Conservation (phyloP, 2,113 vertebrate species). For the Elephantulus edwardii region DNA sequence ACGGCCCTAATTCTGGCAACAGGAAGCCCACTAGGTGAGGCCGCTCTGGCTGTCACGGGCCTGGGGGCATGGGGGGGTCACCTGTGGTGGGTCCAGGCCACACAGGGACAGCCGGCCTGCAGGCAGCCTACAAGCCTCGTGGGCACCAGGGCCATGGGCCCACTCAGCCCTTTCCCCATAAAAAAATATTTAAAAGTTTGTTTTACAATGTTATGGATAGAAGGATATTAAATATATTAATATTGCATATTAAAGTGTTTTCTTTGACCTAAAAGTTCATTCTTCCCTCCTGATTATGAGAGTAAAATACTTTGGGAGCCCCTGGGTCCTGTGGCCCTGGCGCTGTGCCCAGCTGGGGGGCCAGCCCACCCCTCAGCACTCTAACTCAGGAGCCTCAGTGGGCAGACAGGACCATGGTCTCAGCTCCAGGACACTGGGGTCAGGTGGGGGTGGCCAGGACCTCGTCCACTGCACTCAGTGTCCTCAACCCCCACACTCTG, state of each 20-base stretch:
- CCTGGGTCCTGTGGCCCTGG: neutral
- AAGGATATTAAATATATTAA: neutral
- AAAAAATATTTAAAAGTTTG: neutral
- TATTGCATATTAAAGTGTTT: neutral
- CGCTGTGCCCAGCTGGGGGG: accelerated
- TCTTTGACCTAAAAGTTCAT: neutral
- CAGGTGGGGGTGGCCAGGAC: accelerated
- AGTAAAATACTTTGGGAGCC: neutral
- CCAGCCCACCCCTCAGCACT: accelerated
- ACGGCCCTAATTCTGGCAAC: neutral
- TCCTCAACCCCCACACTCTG: neutral
- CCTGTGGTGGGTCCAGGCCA: neutral
- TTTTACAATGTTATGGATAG: neutral
- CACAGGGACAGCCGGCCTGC: neutral
- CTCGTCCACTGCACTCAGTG: neutral
- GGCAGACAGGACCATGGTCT: accelerated
- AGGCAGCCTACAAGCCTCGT: accelerated
- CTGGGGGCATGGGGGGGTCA: neutral
- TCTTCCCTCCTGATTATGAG: neutral
- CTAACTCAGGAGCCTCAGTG: neutral
- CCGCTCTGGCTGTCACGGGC: accelerated
- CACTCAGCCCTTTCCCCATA: neutral
- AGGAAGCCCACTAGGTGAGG: neutral
- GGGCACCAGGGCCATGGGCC: neutral
- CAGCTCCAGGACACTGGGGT: accelerated